Percentiles rank a stretch among this genome's conserved stretches.
phyloP scores from a whole-genome alignment of 1,140 invertebrate species.

The Brachionus calyciflorus region DNA sequence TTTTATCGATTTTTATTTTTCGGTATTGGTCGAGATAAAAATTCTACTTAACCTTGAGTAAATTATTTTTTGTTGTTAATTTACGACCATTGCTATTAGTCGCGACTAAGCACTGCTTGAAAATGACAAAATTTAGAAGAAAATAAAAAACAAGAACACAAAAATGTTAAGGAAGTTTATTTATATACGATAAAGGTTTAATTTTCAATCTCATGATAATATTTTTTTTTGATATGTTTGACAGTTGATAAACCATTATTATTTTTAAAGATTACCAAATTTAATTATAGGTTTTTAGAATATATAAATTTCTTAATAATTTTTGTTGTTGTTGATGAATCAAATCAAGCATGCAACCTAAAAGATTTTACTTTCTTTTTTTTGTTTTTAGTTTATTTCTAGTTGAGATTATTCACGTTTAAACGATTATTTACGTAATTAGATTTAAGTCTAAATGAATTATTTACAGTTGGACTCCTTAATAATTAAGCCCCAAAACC shows the following conservation, averaged over 20 bases:
- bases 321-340: not conserved
- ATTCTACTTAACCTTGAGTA: constrained; percentile 10
- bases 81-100: not conserved
- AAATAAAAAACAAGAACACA: not conserved
- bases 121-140: not conserved
- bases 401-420: constrained; percentile 20
- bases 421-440: constrained; percentile 31
- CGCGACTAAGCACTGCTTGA: constrained; percentile 26
- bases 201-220: constrained; percentile 26
- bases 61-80: not conserved
- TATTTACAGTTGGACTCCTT: not conserved
- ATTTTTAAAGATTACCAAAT: constrained; percentile 7
- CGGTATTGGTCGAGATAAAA: not conserved
- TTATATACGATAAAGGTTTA: constrained; percentile 26
- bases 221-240: constrained; percentile 43
- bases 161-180: no score
- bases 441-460: constrained; percentile 6
- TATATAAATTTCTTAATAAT: no score
- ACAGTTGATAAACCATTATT: constrained; percentile 40
- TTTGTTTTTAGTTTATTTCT: no score
- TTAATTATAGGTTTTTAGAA: constrained; percentile 30
- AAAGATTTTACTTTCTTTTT: not conserved
- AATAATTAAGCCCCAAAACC: not conserved
- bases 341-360: constrained; percentile 6
- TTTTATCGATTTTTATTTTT: constrained; percentile 17